Conservation (phyloP, 2,888 invertebrate species). For the Panopea generosa region DNA sequence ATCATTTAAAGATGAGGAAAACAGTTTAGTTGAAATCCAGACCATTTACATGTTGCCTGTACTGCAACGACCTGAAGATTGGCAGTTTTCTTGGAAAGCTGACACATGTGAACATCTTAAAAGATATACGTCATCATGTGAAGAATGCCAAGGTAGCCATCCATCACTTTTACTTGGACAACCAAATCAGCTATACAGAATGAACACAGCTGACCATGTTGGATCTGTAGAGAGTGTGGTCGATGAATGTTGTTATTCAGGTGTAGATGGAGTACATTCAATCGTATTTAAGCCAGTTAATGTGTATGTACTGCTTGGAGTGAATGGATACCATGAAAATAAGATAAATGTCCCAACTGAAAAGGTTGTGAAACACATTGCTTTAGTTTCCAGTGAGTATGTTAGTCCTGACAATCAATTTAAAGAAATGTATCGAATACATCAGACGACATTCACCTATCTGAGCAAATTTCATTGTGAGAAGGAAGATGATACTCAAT, state of each 20-base stretch:
- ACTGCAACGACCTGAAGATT: conserved; percentile 60
- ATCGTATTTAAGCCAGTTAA: not conserved
- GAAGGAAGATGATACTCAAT: not conserved
- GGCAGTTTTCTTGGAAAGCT: conserved; percentile 67
- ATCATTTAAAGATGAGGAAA: not conserved
- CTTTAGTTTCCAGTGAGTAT: conserved; percentile 13
- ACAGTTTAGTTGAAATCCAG: conserved; percentile 2
- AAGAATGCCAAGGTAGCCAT: not conserved
- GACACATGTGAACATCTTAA: conserved; percentile 20
- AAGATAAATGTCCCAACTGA: not conserved
- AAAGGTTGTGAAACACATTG: conserved; percentile 13
- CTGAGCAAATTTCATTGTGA: not conserved
- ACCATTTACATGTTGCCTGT: conserved; percentile 62
- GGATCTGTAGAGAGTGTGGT: conserved; percentile 34
- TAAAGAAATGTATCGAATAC: conserved; percentile 3
- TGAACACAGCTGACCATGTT: conserved; percentile 12
- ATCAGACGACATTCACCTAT: not conserved
- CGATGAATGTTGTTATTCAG: conserved; percentile 21
- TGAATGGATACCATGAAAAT: not conserved
- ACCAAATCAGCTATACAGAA: conserved; percentile 29
- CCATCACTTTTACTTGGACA: conserved; percentile 21
- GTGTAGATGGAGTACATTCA: not conserved
- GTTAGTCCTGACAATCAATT: not conserved
- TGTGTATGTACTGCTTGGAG: not conserved
- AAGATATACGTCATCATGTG: not conserved